phyloP scores from a whole-genome alignment of 2,113 vertebrate species.

The Bostrychus sinensis region DNA sequence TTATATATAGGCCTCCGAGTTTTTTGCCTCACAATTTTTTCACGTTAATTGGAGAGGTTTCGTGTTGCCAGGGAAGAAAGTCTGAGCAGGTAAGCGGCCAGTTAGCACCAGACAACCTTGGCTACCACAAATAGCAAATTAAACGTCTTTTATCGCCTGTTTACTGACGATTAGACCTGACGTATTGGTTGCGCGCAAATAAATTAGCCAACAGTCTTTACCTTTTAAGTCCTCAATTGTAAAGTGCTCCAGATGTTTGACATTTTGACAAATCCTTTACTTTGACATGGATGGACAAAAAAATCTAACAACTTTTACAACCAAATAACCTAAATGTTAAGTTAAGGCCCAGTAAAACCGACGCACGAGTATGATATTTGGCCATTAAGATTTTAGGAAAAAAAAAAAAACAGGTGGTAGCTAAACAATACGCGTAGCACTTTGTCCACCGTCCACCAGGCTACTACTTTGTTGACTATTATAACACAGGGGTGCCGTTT shows the following conservation, averaged over 20 bases:
- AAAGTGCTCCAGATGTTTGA: background rate
- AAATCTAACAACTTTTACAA: background rate
- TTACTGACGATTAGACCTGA: no score
- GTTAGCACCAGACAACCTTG: constrained; percentile 45
- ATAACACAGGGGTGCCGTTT: constrained; percentile 7
- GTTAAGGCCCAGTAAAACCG: background rate
- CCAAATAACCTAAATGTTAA: background rate
- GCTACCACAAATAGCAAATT: background rate
- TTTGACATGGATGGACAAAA: no score
- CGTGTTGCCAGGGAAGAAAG: constrained; percentile 66
- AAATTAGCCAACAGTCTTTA: no score
- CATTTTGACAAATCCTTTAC: background rate
- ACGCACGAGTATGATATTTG: background rate
- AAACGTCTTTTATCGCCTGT: background rate
- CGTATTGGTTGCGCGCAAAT: no score
- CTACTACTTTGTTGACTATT: background rate
- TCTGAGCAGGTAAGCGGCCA: constrained; percentile 70
- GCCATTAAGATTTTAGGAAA: background rate
- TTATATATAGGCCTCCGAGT: background rate
- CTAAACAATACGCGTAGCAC: background rate
- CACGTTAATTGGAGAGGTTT: constrained; percentile 17
- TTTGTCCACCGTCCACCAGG: background rate
- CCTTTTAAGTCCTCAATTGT: no score
- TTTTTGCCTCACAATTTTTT: background rate
- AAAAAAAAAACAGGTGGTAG: constrained; percentile 1